These are phyloP conservation scores for Turritopsis rubra DNA, from an alignment of 30 jellyfish, hydroid and myxozoan species.

Conservation along the genomic window DNA sequence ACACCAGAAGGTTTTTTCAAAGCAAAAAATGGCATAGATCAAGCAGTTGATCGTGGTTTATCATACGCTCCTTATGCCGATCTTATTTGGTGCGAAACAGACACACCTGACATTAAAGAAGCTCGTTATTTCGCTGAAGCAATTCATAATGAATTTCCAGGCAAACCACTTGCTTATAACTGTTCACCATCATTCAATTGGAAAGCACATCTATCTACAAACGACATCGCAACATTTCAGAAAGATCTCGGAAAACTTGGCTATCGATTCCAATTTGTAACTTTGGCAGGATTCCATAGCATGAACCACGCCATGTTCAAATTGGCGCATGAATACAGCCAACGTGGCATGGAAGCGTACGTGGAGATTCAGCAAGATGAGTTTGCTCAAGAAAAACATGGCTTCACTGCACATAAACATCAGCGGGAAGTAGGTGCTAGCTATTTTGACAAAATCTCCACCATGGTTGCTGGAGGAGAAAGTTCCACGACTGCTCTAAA, in stretches of 20 bases:
- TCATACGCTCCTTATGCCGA: constrained; percentile 92
- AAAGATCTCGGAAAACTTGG: constrained; percentile 86
- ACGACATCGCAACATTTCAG: constrained; percentile 64
- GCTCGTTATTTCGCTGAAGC: constrained; percentile 76
- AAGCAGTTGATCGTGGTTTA: constrained; percentile 71
- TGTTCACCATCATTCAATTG: constrained; percentile 97
- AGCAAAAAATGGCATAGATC: constrained; percentile 64
- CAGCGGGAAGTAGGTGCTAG: constrained; percentile 98
- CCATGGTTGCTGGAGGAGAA: constrained; percentile 73
- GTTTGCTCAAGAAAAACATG: constrained; percentile 56
- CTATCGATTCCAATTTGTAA: constrained; percentile 80
- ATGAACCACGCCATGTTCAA: constrained; percentile 90
- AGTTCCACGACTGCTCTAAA: constrained; percentile 69
- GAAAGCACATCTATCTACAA: constrained; percentile 70
- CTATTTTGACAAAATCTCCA: constrained; percentile 67
- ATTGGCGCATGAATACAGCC: constrained; percentile 61
- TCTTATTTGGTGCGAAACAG: constrained; percentile 85
- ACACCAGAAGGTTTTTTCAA: constrained; percentile 86
- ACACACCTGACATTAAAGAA: constrained; percentile 62
- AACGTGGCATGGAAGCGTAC: constrained; percentile 88
- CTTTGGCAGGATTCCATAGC: constrained; percentile 95
- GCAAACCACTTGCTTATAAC: constrained; percentile 90
- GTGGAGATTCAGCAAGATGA: constrained; percentile 78
- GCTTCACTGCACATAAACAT: constrained; percentile 89
- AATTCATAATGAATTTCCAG: constrained; percentile 76